phyloP scores from a whole-genome alignment of 2,797 vertebrate genomes.

The Coracias cyanogaster region DNA sequence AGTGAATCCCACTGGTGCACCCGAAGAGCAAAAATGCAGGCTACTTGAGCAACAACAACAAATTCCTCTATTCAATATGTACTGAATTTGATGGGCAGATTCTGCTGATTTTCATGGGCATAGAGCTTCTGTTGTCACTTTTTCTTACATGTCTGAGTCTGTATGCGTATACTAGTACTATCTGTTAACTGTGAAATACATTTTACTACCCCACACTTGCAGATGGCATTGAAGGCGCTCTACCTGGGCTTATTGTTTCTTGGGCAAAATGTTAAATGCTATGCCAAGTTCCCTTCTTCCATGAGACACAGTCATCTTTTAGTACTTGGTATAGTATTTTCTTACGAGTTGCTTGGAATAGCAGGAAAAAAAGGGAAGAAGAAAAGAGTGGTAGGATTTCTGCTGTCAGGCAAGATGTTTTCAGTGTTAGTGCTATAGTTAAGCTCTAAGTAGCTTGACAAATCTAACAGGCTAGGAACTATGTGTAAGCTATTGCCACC shows the following conservation, averaged over 20 bases:
- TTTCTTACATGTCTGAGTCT: background rate
- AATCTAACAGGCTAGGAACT: background rate
- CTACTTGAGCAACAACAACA: background rate
- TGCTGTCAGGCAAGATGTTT: background rate
- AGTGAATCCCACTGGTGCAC: background rate
- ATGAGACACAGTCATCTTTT: background rate
- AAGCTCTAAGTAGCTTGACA: background rate
- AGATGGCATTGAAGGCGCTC: background rate
- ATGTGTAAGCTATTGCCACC: background rate
- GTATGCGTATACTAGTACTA: background rate
- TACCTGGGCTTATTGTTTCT: background rate
- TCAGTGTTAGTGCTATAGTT: background rate
- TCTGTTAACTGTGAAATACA: background rate
- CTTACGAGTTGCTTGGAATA: background rate
- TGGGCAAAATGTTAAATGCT: background rate
- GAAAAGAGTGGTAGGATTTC: background rate
- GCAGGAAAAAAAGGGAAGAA: background rate
- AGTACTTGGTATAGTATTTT: background rate
- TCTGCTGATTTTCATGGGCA: background rate
- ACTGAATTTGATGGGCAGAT: background rate
- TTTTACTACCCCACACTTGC: background rate
- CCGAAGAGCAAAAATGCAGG: background rate
- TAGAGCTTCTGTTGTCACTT: background rate
- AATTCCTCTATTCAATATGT: background rate
- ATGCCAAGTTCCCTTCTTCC: background rate